Conservation (phyloP, 2,113 vertebrate species). For the Clarias batrachus region DNA sequence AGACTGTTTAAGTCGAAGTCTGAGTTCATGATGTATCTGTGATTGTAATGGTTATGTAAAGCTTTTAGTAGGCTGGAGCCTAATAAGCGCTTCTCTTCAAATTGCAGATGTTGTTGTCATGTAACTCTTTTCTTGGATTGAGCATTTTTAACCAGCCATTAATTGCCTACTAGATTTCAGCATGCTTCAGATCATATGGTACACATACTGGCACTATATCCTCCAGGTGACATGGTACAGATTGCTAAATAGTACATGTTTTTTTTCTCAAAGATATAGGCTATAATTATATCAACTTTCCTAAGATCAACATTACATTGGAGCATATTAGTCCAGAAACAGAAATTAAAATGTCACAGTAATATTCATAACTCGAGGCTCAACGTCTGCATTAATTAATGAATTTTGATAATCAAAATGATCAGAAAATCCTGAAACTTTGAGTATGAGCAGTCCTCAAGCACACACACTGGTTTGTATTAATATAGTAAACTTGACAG, state of each 20-base stretch:
- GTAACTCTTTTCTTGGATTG: not conserved
- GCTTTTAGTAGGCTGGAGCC: constrained; percentile 65
- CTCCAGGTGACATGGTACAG: not conserved
- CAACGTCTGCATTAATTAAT: not conserved
- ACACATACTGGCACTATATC: not conserved
- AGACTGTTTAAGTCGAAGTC: too few relatives aligned
- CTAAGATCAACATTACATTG: not conserved
- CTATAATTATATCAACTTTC: not conserved
- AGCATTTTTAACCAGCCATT: not conserved
- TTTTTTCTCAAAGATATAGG: not conserved
- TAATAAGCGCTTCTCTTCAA: constrained; percentile 64
- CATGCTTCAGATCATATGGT: not conserved
- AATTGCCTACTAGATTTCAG: not conserved
- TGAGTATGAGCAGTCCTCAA: not conserved
- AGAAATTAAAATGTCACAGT: not conserved
- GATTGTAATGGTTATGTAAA: constrained; percentile 62
- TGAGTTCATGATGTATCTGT: not conserved
- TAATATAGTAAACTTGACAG: not conserved
- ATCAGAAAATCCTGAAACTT: not conserved
- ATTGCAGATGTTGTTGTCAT: constrained; percentile 56
- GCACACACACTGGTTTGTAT: not conserved
- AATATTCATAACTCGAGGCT: not conserved
- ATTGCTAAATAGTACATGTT: not conserved
- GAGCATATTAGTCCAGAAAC: not conserved
- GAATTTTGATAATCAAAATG: not conserved